Evolutionary conservation across 2,113 vertebrate genomes (phyloP).

Genomic region (Prionailurus bengalensis): DNA sequence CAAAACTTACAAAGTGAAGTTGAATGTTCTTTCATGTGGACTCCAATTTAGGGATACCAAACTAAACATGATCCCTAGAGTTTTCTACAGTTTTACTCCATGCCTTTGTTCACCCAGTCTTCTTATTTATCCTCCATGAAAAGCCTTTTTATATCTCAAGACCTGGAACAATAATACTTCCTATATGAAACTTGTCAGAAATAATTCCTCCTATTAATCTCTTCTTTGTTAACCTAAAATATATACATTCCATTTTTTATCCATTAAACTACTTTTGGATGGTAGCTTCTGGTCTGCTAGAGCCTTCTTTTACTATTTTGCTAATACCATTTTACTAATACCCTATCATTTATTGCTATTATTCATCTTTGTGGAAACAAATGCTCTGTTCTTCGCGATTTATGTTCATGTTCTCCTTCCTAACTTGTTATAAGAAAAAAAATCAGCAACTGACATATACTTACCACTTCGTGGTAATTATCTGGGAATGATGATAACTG

Average conservation of each 20-base stretch:
- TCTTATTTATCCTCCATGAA: neutral
- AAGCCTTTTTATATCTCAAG: neutral
- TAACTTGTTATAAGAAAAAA: conserved; percentile 6
- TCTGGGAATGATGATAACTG: neutral
- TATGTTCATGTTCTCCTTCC: conserved; percentile 55
- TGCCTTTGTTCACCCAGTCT: neutral
- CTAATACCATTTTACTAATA: neutral
- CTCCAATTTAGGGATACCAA: neutral
- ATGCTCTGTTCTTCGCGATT: conserved; percentile 57
- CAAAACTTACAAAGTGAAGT: neutral
- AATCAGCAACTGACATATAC: neutral
- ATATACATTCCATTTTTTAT: neutral
- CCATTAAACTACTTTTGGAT: neutral
- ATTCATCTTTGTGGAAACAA: conserved; percentile 58
- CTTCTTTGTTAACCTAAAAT: neutral
- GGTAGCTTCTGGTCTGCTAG: neutral
- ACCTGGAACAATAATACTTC: neutral
- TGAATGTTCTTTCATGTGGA: neutral
- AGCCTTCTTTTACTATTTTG: neutral
- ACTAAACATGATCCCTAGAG: neutral
- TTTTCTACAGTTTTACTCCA: neutral
- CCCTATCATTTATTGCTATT: neutral
- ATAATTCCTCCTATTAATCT: neutral
- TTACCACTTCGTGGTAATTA: neutral
- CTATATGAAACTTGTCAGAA: neutral